A percentile compares a stretch with the other conserved stretches of the same genome.
phyloP scores from a whole-genome alignment of 2,797 vertebrate genomes.

The Neosalanx taihuensis region DNA sequence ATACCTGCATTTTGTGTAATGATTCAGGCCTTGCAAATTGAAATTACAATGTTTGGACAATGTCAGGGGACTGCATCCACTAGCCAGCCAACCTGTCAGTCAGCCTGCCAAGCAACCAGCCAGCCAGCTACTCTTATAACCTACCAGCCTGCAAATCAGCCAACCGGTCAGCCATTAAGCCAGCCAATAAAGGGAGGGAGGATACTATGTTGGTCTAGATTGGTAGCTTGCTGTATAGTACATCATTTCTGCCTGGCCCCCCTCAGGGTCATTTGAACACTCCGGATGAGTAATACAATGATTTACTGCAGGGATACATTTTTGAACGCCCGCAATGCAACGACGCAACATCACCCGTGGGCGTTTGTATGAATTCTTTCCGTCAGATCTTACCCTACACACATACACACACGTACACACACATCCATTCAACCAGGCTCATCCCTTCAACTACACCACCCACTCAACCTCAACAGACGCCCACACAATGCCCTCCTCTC shows the following conservation, averaged over 20 bases:
- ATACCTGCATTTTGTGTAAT: conserved; percentile 56
- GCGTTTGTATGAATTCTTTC: conserved; percentile 59
- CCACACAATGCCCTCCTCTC: neutral
- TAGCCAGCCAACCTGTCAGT: too few relatives aligned
- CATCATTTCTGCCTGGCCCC: conserved; percentile 65
- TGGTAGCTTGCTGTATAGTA: conserved; percentile 60
- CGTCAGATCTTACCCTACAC: conserved; percentile 44
- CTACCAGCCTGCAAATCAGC: too few relatives aligned
- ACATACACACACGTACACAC: neutral
- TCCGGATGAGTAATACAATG: conserved; percentile 67
- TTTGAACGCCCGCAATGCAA: conserved; percentile 68
- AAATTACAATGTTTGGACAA: conserved; percentile 74
- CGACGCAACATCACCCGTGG: conserved; percentile 58
- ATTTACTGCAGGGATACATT: conserved; percentile 68
- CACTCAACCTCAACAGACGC: neutral
- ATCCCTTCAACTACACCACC: conserved; percentile 33
- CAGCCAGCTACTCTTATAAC: too few relatives aligned
- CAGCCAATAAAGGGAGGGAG: conserved; percentile 62
- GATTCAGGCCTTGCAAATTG: conserved; percentile 68
- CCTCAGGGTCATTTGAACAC: conserved; percentile 65
- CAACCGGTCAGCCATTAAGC: conserved; percentile 37
- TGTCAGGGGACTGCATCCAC: conserved; percentile 46
- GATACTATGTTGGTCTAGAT: conserved; percentile 64
- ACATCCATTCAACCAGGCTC: conserved; percentile 31
- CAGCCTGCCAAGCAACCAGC: too few relatives aligned